These are phyloP conservation scores for Trididemnum nubilum DNA, from an alignment of 23 tunicate genomes.

Conservation along the genomic window DNA sequence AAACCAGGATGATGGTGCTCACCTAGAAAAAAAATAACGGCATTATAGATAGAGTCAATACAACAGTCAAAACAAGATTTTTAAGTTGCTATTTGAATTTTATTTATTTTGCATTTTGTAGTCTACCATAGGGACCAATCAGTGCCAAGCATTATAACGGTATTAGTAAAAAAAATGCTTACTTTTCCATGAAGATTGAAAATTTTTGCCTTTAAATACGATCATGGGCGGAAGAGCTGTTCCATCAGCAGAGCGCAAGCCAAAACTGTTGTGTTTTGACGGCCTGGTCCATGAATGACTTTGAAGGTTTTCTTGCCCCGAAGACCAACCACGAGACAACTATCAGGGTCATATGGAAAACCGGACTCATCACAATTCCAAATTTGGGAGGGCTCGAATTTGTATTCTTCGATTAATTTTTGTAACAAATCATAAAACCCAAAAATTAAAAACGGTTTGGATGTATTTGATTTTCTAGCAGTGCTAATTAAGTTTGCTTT, in stretches of 20 bases:
- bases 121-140: too few relatives aligned
- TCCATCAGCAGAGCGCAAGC: neutral
- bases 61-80: too few relatives aligned
- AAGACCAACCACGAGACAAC: neutral
- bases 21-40: too few relatives aligned
- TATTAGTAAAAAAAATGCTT: too few relatives aligned
- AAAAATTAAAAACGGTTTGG: neutral
- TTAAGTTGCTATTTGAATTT: too few relatives aligned
- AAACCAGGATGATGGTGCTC: too few relatives aligned
- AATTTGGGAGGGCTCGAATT: neutral
- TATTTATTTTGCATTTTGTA: too few relatives aligned
- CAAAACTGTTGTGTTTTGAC: neutral
- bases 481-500: neutral
- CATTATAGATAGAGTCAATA: too few relatives aligned
- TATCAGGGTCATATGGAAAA: slow-evolving; percentile 7
- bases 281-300: slow-evolving; percentile 6
- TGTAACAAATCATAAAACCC: neutral
- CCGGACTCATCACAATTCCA: slow-evolving; percentile 10
- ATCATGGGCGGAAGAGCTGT: neutral
- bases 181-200: neutral
- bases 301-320: neutral
- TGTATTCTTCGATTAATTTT: neutral
- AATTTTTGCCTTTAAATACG: neutral
- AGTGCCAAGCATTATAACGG: too few relatives aligned
- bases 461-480: neutral